Conservation (phyloP, 2,888 invertebrate genomes). For the Synergus umbraculus region DNA sequence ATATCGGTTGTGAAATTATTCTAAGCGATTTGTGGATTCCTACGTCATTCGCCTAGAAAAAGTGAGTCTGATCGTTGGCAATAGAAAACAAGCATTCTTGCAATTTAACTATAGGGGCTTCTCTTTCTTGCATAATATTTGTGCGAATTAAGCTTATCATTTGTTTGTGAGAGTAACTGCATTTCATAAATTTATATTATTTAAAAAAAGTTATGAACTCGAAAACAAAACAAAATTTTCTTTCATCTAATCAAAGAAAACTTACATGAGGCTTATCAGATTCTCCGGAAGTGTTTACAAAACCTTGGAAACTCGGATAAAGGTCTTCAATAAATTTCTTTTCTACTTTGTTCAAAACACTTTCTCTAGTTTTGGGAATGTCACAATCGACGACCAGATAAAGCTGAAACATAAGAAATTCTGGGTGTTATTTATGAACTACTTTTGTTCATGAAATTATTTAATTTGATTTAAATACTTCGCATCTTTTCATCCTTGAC, state of each 20-base stretch:
- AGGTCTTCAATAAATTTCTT: constrained; percentile 43
- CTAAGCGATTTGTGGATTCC: constrained; percentile 24
- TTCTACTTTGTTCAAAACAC: constrained; percentile 44
- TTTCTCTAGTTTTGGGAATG: constrained; percentile 48
- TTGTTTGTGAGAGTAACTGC: neutral
- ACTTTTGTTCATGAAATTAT: constrained; percentile 3
- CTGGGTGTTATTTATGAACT: neutral
- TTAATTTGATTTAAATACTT: constrained; percentile 44
- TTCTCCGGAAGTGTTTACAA: constrained; percentile 1
- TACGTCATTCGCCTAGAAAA: constrained; percentile 16
- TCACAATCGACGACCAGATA: constrained; percentile 52
- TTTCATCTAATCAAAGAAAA: neutral
- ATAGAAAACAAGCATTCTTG: neutral
- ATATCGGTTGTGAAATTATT: constrained; percentile 13
- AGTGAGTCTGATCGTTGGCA: constrained; percentile 2
- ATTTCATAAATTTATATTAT: neutral
- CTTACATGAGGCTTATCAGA: constrained; percentile 24
- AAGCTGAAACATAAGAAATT: constrained; percentile 45
- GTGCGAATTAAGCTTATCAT: neutral
- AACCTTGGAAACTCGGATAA: constrained; percentile 46
- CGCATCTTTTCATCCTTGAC: constrained; percentile 42
- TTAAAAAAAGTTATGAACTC: neutral
- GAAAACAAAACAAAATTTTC: neutral
- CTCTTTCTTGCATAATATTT: constrained; percentile 10
- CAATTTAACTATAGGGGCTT: neutral